Base-by-base conservation (phyloP, 2,888 invertebrate species). In the Oligia latruncula region DNA sequence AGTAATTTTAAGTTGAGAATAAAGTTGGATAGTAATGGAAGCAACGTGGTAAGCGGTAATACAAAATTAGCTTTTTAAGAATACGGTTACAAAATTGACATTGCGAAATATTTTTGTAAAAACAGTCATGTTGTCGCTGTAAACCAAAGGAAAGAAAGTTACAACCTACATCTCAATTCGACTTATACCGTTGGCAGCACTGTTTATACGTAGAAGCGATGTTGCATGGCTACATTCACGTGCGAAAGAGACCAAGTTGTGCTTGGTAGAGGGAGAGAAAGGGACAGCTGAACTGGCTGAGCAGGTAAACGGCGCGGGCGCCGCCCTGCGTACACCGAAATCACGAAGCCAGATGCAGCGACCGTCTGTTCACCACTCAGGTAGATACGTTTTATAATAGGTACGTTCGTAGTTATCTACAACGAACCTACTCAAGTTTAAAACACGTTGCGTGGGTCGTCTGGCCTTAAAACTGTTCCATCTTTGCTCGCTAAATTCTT, bases 271-370 rank as follows among this genome's bases (percentile, higher is more conserved):
- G 84, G 77, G 87, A 89, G 84, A 84, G 92, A 93, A 82, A 87
- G 83, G 85, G 93, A 93, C 86, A 84, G 91, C 80, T 85, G 87
- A 91, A 95, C 95, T 93, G 93, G 95, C 93, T 90, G 89, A 88
- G 92, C 94, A 94, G 94, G 94, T 93, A 94, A 91, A 87, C 90
- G 90, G 86, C 89, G 85, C 89, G 90, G 89, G 86, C 91, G 89
- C 88, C 88, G 89, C 82, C 86, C 89, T 90, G 91, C 88, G 90
- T 92, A 91, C 92, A 92, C 89, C 91, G 86, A 93, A 94, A 94
- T 93, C 94, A 93, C 92, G 90, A 91, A 90, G 91, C 93, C 93
- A 93, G 93, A 93, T 94, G 94, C 93, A 92, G 90, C 92, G 88
- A 91, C 90, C 91, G 90, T 90, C 90, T 91, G 91, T 88, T 88